Conservation (phyloP, 2,113 vertebrate species). For the Passer montanus region DNA sequence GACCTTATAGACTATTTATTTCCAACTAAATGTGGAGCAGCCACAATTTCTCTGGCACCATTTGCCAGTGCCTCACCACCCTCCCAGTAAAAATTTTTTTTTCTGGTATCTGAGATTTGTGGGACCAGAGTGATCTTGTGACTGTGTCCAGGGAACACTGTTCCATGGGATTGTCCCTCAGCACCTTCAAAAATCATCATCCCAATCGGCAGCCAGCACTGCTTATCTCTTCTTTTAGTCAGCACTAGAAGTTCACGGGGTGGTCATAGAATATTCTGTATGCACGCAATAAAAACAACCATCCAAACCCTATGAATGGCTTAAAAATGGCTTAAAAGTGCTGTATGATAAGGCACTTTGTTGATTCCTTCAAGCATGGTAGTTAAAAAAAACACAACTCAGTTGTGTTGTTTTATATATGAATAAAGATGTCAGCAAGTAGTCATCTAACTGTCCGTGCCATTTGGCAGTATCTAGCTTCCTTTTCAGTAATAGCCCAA, state of each 20-base stretch:
- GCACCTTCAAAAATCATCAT: neutral
- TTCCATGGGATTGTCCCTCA: neutral
- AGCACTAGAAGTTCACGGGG: neutral
- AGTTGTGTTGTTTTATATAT: conserved; percentile 18
- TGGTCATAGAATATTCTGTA: neutral
- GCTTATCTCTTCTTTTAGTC: neutral
- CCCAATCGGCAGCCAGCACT: neutral
- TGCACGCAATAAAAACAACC: neutral
- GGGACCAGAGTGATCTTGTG: neutral
- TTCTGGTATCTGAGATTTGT: neutral
- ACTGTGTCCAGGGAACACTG: neutral
- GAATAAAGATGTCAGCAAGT: conserved; percentile 49
- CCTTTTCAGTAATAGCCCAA: conserved; percentile 59
- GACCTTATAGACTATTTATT: neutral
- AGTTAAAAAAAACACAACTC: conserved; percentile 39
- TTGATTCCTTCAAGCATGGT: conserved; percentile 1
- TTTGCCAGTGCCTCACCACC: neutral
- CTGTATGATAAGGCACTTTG: neutral
- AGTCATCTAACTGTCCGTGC: conserved; percentile 59
- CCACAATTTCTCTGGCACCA: neutral
- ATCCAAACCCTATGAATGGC: neutral
- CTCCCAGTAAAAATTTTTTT: neutral
- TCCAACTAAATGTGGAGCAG: neutral
- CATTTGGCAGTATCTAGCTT: conserved; percentile 62
- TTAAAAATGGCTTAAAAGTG: neutral